A percentile compares a stretch with the other conserved stretches of the same genome.
Evolutionary conservation across 2,888 invertebrate species (phyloP).

Genomic region (Phyllotreta cruciferae): DNA sequence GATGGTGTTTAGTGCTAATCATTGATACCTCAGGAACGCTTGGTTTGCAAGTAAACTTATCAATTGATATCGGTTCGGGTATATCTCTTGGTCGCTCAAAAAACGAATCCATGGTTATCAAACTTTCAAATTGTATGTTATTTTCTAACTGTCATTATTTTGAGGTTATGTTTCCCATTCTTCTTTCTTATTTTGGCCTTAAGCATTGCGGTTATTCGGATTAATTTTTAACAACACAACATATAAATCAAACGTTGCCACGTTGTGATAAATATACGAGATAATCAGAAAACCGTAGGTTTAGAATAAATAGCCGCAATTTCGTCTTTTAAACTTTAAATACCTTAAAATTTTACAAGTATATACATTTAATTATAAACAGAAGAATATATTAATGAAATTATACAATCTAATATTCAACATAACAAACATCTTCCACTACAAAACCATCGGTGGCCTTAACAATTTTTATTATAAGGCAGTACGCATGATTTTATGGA

Average conservation of each 20-base stretch:
- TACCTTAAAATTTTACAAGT: slow-evolving; percentile 40
- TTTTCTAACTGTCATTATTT: no score
- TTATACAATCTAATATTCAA: slow-evolving; percentile 43
- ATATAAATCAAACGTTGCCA: no score
- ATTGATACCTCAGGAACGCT: slow-evolving; percentile 58
- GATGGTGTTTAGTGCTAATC: slow-evolving; percentile 42
- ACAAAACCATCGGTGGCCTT: slow-evolving; percentile 24
- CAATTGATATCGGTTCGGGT: slow-evolving; percentile 46
- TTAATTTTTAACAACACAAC: no score
- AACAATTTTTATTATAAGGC: slow-evolving; percentile 11
- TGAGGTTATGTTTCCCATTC: no score
- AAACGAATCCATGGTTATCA: slow-evolving; percentile 56
- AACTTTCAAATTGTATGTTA: no score
- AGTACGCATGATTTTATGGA: slow-evolving; percentile 14
- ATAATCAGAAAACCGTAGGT: no score
- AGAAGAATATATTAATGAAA: slow-evolving; percentile 43
- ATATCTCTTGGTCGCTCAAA: slow-evolving; percentile 54
- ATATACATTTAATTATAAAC: slow-evolving; percentile 45
- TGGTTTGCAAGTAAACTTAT: slow-evolving; percentile 42
- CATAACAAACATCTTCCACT: slow-evolving; percentile 39
- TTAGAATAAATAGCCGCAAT: no score
- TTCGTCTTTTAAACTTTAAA: slow-evolving; percentile 30
- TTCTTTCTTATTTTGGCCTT: no score
- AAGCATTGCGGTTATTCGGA: no score
- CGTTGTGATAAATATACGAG: no score